Evolutionary conservation across 2,888 invertebrate species (phyloP).

Genomic region (Pachycephus smyrnensis): DNA sequence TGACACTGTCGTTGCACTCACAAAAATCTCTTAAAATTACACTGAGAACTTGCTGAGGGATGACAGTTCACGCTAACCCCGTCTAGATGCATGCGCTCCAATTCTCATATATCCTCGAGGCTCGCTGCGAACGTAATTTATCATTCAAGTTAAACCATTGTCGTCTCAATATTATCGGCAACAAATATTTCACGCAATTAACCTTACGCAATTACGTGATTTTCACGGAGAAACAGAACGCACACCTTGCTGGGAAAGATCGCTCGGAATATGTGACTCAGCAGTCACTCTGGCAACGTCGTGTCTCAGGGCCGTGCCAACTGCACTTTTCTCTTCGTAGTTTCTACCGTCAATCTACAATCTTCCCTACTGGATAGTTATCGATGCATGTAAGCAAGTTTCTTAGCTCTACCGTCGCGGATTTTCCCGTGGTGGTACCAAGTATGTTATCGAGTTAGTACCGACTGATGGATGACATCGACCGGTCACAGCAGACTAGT

Average conservation of each 20-base stretch:
- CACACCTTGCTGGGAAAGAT: slow-evolving; percentile 34
- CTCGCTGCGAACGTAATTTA: slow-evolving; percentile 27
- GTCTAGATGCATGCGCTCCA: slow-evolving; percentile 4
- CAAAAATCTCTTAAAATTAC: background rate
- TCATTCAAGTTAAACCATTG: slow-evolving; percentile 27
- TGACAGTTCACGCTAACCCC: slow-evolving; percentile 35
- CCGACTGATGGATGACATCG: background rate
- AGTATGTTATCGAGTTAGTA: background rate
- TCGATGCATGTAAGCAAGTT: background rate
- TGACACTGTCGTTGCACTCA: slow-evolving; percentile 26
- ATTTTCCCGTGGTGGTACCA: background rate
- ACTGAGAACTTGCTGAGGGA: slow-evolving; percentile 10
- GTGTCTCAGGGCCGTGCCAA: slow-evolving; percentile 26
- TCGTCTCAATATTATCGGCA: slow-evolving; percentile 6
- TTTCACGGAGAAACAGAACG: slow-evolving; percentile 36
- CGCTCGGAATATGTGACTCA: slow-evolving; percentile 36
- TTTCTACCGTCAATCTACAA: background rate
- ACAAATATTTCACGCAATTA: slow-evolving; percentile 13
- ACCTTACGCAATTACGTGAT: slow-evolving; percentile 25
- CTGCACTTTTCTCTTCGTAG: background rate
- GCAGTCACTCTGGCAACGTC: slow-evolving; percentile 35
- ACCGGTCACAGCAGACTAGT: background rate
- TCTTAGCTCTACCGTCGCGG: background rate
- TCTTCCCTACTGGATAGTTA: background rate
- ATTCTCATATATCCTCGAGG: slow-evolving; percentile 25